phyloP scores from a whole-genome alignment of 2,888 invertebrate species.

The Gari tellinella region DNA sequence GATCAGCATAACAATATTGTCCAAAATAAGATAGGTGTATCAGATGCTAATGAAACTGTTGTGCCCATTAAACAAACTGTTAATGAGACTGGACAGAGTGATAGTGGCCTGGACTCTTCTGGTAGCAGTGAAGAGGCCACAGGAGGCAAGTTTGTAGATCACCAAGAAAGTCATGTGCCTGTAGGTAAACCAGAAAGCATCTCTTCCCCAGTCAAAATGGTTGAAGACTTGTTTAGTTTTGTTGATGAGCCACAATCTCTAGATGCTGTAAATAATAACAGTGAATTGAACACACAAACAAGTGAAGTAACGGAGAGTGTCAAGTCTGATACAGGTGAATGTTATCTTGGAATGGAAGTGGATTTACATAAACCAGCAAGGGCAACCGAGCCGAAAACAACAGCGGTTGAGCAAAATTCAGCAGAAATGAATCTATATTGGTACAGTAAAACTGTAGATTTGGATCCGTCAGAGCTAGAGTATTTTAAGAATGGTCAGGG shows the following conservation, averaged over 20 bases:
- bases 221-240: conserved; percentile 36
- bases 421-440: conserved; percentile 51
- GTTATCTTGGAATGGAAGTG: conserved; percentile 47
- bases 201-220: conserved; percentile 37
- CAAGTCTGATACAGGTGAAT: background rate
- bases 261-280: conserved; percentile 58
- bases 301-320: conserved; percentile 1
- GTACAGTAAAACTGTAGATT: conserved; percentile 42
- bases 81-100: conserved; percentile 5
- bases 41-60: background rate
- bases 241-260: conserved; percentile 35
- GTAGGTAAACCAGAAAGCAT: conserved; percentile 31
- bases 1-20: background rate
- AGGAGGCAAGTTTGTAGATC: conserved; percentile 43
- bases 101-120: conserved; percentile 41
- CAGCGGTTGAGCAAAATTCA: background rate
- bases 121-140: conserved; percentile 22
- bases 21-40: background rate
- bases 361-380: conserved; percentile 21
- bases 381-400: background rate
- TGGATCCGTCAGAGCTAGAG: conserved; percentile 48
- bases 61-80: background rate
- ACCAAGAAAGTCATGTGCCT: conserved; percentile 37
- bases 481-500: conserved; percentile 42
- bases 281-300: conserved; percentile 20